These are phyloP conservation scores for Caenorhabditis latens DNA, from an alignment of 1,140 invertebrate species.

Conservation along the genomic window DNA sequence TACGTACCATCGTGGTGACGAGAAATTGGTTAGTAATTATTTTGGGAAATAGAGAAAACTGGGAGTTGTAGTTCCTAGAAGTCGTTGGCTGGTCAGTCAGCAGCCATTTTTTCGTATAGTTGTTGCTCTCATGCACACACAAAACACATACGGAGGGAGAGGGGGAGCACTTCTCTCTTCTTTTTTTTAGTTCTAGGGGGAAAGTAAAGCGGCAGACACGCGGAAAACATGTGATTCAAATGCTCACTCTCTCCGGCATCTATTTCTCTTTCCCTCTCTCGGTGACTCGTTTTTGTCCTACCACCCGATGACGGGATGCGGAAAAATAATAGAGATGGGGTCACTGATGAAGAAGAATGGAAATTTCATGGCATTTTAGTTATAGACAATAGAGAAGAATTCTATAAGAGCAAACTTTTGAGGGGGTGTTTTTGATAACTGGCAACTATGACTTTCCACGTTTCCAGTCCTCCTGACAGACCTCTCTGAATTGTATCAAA, in stretches of 20 bases:
- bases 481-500: no score
- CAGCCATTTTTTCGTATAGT: conserved; percentile 60
- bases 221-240: conserved; percentile 30
- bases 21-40: conserved; percentile 50
- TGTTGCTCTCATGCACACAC: background rate
- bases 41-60: background rate
- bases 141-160: no score
- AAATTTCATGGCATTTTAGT: background rate
- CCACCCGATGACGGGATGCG: background rate
- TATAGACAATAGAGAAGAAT: no score
- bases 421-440: no score
- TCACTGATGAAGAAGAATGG: background rate
- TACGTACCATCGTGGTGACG: conserved; percentile 63
- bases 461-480: no score
- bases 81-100: background rate
- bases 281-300: no score
- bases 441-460: no score
- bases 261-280: no score
- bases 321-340: background rate
- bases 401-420: no score
- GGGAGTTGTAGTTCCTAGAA: background rate
- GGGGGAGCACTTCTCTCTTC: background rate
- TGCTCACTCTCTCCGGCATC: background rate
- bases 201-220: conserved; percentile 22
- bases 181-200: background rate